phyloP scores from a whole-genome alignment of 2,113 vertebrate species.

The Tragelaphus buxtoni region DNA sequence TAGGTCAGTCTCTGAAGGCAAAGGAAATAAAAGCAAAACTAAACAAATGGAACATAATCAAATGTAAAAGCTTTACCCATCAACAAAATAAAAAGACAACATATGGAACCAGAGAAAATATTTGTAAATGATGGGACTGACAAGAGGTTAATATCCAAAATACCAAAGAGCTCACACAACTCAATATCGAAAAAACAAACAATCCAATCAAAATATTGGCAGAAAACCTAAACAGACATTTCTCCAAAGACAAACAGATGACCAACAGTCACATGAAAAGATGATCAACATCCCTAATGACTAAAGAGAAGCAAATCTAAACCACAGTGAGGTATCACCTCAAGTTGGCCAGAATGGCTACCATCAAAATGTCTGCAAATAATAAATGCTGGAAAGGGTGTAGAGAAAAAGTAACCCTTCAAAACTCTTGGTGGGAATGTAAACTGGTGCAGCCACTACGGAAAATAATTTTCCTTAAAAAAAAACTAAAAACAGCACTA shows the following conservation, averaged over 20 bases:
- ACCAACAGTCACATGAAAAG: neutral
- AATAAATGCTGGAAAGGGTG: neutral
- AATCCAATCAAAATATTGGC: neutral
- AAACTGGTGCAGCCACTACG: neutral
- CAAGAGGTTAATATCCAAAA: neutral
- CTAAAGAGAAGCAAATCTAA: neutral
- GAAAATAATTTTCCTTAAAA: neutral
- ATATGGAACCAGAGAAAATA: neutral
- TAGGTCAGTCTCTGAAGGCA: neutral
- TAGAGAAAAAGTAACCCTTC: neutral
- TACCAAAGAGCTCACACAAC: neutral
- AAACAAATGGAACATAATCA: neutral
- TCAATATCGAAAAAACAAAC: neutral
- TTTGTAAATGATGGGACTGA: neutral
- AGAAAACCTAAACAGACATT: neutral
- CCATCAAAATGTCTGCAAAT: neutral
- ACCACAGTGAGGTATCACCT: neutral
- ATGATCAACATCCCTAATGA: neutral
- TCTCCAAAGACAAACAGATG: neutral
- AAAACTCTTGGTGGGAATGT: neutral
- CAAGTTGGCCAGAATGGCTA: neutral
- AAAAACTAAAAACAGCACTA: neutral
- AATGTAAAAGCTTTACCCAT: neutral
- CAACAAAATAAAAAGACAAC: neutral
- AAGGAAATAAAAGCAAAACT: neutral